Base-by-base conservation (phyloP, 1,140 invertebrate genomes). In the Penaeus vannamei region DNA sequence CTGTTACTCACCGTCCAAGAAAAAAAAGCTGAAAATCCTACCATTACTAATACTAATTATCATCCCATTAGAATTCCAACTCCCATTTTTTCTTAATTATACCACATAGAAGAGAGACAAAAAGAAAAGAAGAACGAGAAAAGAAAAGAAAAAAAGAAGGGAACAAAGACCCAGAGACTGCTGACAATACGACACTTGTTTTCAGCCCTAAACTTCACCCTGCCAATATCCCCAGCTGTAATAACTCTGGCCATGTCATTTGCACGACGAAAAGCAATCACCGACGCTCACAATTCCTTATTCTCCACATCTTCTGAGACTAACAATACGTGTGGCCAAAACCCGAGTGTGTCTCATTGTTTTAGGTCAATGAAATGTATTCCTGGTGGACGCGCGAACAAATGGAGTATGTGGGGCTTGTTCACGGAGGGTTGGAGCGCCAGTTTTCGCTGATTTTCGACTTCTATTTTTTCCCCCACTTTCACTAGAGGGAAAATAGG, bases 321-420 rank as follows among this genome's bases (percentile, higher is more conserved):
- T 36, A 36, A 87, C 86, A 87, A 87, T 87, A 46, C 86, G 61
- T 64, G 86, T 69, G 79, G 77, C 66, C 59, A 80, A 80, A 64
- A 42, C 79, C 42, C 59, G 86, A 81, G 62, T 87, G 86, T 82
- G 79, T 23, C n/a, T 46, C 79, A 66, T 87, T 87, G 86, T 87
- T 87, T 87, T 82, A 87, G 86, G 86, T 87, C 86, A 87, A 87
- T 87, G 79, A 87, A 87, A 87, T 87, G 86, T 87, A 87, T 87
- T 87, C 86, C 86, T 87, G 62, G 79, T 66, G 86, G 86, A 87
- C 86, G 77, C 53, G 26, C 60, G 46, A 46, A 87, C 86, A 87
- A 87, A 87, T 87, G 86, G 79, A 87, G 77, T 87, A 82, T 87
- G 86, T 46, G 86, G 86, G 69, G 72, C 36, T 87, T 87, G 86